A percentile compares a stretch with the other conserved stretches of the same genome.
Evolutionary conservation across 2,888 invertebrate species (phyloP).

Genomic region (Encarsia formosa): DNA sequence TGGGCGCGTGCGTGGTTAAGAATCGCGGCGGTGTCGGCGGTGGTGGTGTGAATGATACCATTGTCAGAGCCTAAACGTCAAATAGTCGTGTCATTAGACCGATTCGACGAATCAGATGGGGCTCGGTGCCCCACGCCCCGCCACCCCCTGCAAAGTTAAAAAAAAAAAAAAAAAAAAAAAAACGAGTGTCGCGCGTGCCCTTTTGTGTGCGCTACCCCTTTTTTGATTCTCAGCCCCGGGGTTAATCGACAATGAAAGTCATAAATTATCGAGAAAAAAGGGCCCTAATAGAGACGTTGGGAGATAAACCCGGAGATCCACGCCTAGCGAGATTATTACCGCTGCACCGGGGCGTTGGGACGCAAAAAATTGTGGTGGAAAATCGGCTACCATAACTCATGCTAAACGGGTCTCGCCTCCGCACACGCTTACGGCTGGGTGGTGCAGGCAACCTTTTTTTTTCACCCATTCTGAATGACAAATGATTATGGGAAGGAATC

Average conservation of each 20-base stretch:
- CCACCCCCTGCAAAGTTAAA: conserved; percentile 37
- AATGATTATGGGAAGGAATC: no score
- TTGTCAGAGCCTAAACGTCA: conserved; percentile 39
- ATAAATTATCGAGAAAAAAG: conserved; percentile 47
- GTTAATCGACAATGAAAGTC: conserved; percentile 50
- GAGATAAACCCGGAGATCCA: conserved; percentile 27
- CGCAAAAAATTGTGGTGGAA: conserved; percentile 34
- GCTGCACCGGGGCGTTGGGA: conserved; percentile 13
- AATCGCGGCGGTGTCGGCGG: conserved; percentile 20
- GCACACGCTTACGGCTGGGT: neutral
- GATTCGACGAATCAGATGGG: conserved; percentile 47
- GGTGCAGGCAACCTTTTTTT: neutral
- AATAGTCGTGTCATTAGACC: conserved; percentile 45
- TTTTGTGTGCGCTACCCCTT: conserved; percentile 44
- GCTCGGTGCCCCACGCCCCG: conserved; percentile 30
- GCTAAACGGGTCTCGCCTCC: conserved; percentile 29
- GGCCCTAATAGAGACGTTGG: conserved; percentile 49
- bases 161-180: no score
- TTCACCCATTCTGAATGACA: no score
- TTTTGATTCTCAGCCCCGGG: conserved; percentile 34
- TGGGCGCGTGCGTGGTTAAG: neutral
- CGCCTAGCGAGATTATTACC: conserved; percentile 8
- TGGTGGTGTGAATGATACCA: no score
- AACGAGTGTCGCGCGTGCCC: conserved; percentile 45
- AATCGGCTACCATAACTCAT: conserved; percentile 45